Percentiles rank a stretch among this genome's conserved stretches.
Conservation (phyloP, 2,888 invertebrate genomes). For the Andrena dorsata region DNA sequence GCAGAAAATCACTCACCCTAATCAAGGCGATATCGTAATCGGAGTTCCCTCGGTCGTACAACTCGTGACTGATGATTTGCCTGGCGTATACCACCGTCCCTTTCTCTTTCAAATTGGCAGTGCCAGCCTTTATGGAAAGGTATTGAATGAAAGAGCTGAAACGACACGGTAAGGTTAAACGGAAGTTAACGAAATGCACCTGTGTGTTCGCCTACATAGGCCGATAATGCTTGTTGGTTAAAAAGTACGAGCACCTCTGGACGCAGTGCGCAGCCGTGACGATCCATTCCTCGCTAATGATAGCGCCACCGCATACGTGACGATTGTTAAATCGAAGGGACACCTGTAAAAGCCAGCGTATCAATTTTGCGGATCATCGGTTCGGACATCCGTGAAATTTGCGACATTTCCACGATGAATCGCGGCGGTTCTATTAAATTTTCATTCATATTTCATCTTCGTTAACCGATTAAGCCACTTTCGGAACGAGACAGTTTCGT, state of each 20-base stretch:
- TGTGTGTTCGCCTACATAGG: background rate
- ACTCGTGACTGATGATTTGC: constrained; percentile 75
- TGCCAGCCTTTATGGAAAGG: constrained; percentile 67
- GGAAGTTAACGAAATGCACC: background rate
- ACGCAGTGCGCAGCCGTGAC: constrained; percentile 77
- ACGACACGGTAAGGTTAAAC: background rate
- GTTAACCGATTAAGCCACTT: background rate
- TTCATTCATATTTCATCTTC: background rate
- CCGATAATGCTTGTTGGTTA: constrained; percentile 16
- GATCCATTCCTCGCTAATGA: constrained; percentile 73
- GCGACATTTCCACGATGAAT: constrained; percentile 25
- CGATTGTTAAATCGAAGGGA: constrained; percentile 74
- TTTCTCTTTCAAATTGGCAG: constrained; percentile 65
- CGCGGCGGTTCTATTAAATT: background rate
- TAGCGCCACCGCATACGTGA: constrained; percentile 75
- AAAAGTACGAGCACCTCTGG: constrained; percentile 55
- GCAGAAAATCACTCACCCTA: constrained; percentile 56
- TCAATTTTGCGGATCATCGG: constrained; percentile 42
- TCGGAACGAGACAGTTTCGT: background rate
- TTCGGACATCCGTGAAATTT: constrained; percentile 2
- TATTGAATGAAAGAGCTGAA: constrained; percentile 51
- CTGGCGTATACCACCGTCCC: constrained; percentile 64
- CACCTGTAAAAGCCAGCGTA: constrained; percentile 69
- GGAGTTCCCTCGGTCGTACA: constrained; percentile 68
- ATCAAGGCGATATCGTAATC: constrained; percentile 80